Evolutionary conservation across 2,797 vertebrate genomes (phyloP), one percentile per base, ranked within the genome.

Genomic region (Takifugu ocellatus): DNA sequence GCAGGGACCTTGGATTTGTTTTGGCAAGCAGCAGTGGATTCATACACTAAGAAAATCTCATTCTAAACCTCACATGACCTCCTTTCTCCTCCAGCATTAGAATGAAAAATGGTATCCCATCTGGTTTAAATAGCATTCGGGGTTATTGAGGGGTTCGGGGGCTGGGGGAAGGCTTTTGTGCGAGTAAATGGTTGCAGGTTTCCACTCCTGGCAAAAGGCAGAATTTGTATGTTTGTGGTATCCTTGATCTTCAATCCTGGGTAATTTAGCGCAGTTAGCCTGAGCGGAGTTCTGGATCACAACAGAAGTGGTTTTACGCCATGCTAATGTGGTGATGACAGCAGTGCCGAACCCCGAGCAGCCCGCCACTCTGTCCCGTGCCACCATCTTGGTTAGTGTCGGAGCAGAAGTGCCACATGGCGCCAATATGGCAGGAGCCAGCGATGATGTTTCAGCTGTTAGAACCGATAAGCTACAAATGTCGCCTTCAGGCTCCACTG

Each of bases 21-120:
- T 64, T 25, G 51, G 51, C 68, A 61, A 74, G 67, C 53, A 5
- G 51, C 43, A 59, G 51, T 63, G 59, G 65, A 49, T 78, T 78
- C 77, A 39, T 64, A 61, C 68, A 72, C 66, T 59, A 64, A 47
- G 59, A 65, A 76, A 76, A 70, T 78, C 62, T 66, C 63, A 70
- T 74, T 82, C 72, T 75, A 82, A 81, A 82, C 77, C 78, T 77
- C 54, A 14, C 49, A 54, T 81, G 81, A 84, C 74, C 61, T 15
- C 12, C 71, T 65, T 63, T 33, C 66, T 49, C 72, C 64, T 44
- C 48, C 58, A 49, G 63, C 26, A 71, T 29, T 49, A 63, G 68
- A 33, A 54, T 25, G 36, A 8, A 51, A 47, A 54, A 59, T 65
- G 50, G 51, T 0, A 54, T 44, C 59, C 49, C 77, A 84, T 81